Conservation (phyloP, 2,113 vertebrate species). For the Elaphurus davidianus region DNA sequence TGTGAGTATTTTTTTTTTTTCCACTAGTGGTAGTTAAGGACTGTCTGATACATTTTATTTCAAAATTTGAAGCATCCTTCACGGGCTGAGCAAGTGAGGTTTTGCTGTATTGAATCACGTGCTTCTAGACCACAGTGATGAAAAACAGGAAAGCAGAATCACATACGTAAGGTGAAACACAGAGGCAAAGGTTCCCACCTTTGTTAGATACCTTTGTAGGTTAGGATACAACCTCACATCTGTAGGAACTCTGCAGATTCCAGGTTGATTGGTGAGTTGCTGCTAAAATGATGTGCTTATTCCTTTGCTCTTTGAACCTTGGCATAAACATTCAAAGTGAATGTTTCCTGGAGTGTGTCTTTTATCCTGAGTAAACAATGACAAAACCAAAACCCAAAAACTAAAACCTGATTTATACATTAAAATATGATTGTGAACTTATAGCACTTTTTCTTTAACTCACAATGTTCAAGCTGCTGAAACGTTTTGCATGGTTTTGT, state of each 20-base stretch:
- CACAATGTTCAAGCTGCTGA: neutral
- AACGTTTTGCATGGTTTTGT: neutral
- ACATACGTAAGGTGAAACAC: fast-evolving
- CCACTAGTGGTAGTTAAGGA: neutral
- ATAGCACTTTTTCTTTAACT: neutral
- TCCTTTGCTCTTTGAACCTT: neutral
- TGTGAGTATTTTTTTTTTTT: neutral
- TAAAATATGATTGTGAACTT: neutral
- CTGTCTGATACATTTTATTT: neutral
- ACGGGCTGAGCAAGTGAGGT: neutral
- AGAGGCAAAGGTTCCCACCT: neutral
- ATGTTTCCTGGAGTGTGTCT: neutral
- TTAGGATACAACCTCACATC: neutral
- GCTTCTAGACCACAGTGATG: neutral
- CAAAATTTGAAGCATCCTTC: neutral
- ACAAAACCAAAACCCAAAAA: neutral
- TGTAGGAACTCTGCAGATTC: neutral
- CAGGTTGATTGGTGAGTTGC: neutral
- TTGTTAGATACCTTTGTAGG: neutral
- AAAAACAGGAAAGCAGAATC: neutral
- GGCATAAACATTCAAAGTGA: neutral
- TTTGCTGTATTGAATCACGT: neutral
- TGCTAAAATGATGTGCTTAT: neutral
- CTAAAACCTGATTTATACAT: neutral
- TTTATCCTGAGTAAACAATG: neutral